Evolutionary conservation across 2,888 invertebrate species (phyloP).

Genomic region (Caenorhabditis drosophilae): DNA sequence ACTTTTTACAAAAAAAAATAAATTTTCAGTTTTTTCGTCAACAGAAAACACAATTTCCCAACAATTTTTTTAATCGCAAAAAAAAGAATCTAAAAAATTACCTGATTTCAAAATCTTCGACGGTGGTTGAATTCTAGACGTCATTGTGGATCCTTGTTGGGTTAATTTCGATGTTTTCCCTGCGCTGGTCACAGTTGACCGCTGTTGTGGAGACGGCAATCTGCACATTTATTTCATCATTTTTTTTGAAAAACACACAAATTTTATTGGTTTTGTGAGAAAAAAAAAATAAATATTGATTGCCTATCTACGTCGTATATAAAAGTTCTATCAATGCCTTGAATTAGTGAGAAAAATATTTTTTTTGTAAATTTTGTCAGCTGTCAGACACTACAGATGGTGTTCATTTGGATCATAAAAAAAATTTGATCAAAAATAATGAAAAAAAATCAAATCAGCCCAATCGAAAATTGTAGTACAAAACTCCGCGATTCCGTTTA

Average conservation of each 20-base stretch:
- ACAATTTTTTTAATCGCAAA: not conserved
- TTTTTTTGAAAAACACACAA: not conserved
- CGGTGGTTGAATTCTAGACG: conserved; percentile 44
- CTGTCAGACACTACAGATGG: too few species aligned
- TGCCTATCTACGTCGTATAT: too few species aligned
- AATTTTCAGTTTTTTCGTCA: not conserved
- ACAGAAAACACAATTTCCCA: not conserved
- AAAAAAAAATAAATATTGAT: too few species aligned
- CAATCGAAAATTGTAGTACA: too few species aligned
- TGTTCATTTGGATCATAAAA: too few species aligned
- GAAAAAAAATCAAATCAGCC: too few species aligned
- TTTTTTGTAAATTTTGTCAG: too few species aligned
- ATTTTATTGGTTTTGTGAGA: not conserved
- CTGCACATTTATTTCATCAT: conserved; percentile 6
- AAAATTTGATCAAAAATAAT: too few species aligned
- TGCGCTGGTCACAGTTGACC: not conserved
- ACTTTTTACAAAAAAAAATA: not conserved
- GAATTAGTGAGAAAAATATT: too few species aligned
- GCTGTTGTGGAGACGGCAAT: conserved; percentile 22
- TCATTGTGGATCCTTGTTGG: not conserved
- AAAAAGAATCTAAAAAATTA: too few species aligned
- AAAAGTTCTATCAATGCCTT: too few species aligned
- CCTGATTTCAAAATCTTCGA: conserved; percentile 37
- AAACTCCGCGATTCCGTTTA: too few species aligned
- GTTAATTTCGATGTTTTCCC: conserved; percentile 7